phyloP scores from a whole-genome alignment of 2,113 vertebrate genomes.

The Microcebus tavaratra region DNA sequence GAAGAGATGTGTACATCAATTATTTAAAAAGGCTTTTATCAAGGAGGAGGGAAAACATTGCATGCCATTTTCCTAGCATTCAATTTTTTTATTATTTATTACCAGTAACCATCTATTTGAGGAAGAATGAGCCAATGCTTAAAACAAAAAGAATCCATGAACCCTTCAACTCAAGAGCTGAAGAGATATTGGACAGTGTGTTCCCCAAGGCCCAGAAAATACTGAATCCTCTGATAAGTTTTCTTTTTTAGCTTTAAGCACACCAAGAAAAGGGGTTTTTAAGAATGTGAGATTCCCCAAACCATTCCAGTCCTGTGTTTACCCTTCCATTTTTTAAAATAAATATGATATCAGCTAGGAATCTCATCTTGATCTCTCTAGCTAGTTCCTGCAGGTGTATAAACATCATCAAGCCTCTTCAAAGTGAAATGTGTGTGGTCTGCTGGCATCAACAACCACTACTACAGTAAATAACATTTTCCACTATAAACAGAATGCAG shows the following conservation, averaged over 20 bases:
- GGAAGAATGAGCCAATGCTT: background rate
- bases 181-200: background rate
- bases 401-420: background rate
- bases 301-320: background rate
- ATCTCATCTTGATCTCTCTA: background rate
- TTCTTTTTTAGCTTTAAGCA: background rate
- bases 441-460: background rate
- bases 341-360: background rate
- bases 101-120: background rate
- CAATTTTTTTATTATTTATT: conserved; percentile 38
- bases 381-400: background rate
- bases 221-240: background rate
- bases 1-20: conserved; percentile 42
- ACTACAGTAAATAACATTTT: background rate
- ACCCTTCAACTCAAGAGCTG: background rate
- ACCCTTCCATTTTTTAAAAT: background rate
- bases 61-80: conserved; percentile 25
- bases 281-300: background rate
- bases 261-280: background rate
- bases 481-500: background rate
- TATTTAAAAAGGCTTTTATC: conserved; percentile 37
- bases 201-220: conserved; percentile 11
- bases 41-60: conserved; percentile 44
- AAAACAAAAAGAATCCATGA: background rate
- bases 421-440: background rate